Conservation (phyloP, 2,113 vertebrate species). For the Guaruba guarouba region DNA sequence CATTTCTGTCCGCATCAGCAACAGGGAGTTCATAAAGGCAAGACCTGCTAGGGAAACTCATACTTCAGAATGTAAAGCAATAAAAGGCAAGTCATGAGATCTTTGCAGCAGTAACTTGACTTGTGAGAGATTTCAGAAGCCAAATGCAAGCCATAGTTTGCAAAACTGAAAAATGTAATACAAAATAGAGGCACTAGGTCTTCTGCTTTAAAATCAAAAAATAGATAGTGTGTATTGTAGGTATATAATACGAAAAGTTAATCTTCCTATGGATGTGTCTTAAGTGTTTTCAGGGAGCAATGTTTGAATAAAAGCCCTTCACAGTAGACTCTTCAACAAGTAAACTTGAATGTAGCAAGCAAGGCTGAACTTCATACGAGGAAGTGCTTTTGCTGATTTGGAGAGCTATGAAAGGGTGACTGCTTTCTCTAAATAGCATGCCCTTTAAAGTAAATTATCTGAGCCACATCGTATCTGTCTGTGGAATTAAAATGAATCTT, state of each 20-base stretch:
- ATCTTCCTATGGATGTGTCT: neutral
- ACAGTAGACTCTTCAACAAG: neutral
- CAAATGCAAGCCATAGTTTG: neutral
- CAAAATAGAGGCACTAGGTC: neutral
- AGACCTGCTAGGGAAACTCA: neutral
- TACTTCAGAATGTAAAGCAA: neutral
- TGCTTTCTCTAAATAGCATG: neutral
- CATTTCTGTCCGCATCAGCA: neutral
- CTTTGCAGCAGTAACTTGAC: neutral
- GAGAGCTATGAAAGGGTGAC: neutral
- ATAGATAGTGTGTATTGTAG: neutral
- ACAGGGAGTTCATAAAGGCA: neutral
- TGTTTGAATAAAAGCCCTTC: neutral
- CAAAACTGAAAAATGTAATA: neutral
- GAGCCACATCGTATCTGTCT: neutral
- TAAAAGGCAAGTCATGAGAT: neutral
- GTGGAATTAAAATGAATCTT: neutral
- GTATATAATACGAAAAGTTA: neutral
- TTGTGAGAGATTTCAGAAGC: neutral
- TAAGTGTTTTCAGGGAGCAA: slow-evolving; percentile 6
- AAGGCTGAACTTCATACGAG: neutral
- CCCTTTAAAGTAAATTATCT: neutral
- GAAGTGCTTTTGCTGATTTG: neutral
- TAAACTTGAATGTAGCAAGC: neutral
- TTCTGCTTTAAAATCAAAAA: neutral